Evolutionary conservation across 1,140 invertebrate species (phyloP).

Genomic region (Akabosia matsudoensis): DNA sequence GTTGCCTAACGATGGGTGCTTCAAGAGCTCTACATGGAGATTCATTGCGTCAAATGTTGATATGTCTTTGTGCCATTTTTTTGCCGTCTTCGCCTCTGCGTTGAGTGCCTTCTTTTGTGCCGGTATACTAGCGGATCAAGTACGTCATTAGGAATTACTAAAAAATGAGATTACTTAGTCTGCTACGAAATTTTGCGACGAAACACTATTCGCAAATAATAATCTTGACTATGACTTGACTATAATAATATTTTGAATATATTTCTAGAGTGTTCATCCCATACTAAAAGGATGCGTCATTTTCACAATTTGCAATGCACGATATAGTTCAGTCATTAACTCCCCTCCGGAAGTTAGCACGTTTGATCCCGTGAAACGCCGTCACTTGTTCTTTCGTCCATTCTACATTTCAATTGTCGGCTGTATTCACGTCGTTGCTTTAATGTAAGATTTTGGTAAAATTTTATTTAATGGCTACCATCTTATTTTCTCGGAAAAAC

Average conservation of each 20-base stretch:
- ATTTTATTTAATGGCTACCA: conserved; percentile 13
- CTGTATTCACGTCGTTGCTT: background rate
- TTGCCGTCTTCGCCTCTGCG: conserved; percentile 2
- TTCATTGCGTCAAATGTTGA: conserved; percentile 39
- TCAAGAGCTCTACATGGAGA: conserved; percentile 37
- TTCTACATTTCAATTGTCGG: conserved; percentile 26
- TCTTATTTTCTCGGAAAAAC: background rate
- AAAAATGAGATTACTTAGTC: background rate
- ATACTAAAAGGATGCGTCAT: conserved; percentile 27
- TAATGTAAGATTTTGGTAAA: background rate
- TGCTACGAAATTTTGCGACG: background rate
- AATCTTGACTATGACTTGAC: no score
- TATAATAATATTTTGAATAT: background rate
- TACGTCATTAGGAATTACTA: background rate
- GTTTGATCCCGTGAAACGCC: conserved; percentile 36
- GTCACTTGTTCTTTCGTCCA: conserved; percentile 25
- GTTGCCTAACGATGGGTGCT: conserved; percentile 33
- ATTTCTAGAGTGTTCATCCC: conserved; percentile 1
- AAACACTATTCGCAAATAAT: no score
- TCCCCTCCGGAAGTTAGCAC: conserved; percentile 36
- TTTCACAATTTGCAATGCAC: conserved; percentile 35
- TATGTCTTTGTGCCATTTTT: conserved; percentile 7
- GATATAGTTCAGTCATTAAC: conserved; percentile 39
- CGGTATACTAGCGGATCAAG: background rate
- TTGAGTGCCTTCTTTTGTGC: background rate